Evolutionary conservation across 2,888 invertebrate genomes (phyloP).

Genomic region (Drosophila maculinotata): DNA sequence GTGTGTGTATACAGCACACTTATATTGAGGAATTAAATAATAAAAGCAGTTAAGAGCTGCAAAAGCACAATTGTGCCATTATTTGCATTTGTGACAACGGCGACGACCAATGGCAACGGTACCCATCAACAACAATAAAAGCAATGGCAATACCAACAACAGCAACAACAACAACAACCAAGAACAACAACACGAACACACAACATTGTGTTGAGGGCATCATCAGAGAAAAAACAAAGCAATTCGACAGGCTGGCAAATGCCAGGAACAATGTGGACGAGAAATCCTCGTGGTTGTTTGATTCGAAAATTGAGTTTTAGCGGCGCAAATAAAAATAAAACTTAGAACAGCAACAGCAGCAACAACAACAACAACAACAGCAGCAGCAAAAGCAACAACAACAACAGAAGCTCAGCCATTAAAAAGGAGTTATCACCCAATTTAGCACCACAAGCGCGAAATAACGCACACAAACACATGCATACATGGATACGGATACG

Average conservation of each 20-base stretch:
- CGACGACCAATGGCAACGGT: conserved; percentile 32
- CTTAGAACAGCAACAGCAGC: conserved; percentile 56
- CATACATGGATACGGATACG: conserved; percentile 76
- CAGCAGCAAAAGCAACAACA: conserved; percentile 39
- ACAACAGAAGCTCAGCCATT: conserved; percentile 63
- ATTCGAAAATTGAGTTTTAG: conserved; percentile 82
- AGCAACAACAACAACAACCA: conserved; percentile 23
- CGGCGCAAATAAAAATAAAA: conserved; percentile 77
- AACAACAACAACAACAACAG: conserved; percentile 35
- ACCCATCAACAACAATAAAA: conserved; percentile 60
- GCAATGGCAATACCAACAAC: conserved; percentile 45
- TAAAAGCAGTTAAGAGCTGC: conserved; percentile 73
- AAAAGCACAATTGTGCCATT: conserved; percentile 81
- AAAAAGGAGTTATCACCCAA: conserved; percentile 79
- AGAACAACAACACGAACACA: conserved; percentile 51
- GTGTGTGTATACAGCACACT: conserved; percentile 24
- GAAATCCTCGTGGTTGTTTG: conserved; percentile 78
- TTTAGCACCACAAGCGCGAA: conserved; percentile 74
- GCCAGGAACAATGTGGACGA: conserved; percentile 37
- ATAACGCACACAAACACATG: conserved; percentile 84
- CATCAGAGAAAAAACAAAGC: conserved; percentile 59
- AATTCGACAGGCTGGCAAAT: conserved; percentile 40
- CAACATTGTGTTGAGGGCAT: conserved; percentile 63
- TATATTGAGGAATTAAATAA: conserved; percentile 75
- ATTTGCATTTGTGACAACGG: conserved; percentile 83